Evolutionary conservation across 2,888 invertebrate species (phyloP).

Genomic region (Acanthopleura granulata): DNA sequence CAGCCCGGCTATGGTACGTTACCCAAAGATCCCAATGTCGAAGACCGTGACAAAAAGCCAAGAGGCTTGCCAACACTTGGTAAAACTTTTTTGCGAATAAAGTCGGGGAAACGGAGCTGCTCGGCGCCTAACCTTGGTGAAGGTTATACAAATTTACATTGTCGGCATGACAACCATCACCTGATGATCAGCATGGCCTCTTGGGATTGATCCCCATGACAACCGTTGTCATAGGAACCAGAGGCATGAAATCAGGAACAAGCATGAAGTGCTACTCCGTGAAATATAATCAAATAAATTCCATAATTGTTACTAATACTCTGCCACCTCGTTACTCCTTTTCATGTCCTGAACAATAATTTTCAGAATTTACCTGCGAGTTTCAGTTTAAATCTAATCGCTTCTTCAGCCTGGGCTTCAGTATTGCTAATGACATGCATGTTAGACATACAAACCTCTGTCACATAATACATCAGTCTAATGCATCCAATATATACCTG

Average conservation of each 20-base stretch:
- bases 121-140: constrained; percentile 94
- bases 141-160: constrained; percentile 31
- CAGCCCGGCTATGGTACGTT: constrained; percentile 60
- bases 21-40: constrained; percentile 51
- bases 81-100: constrained; percentile 73
- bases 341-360: no score
- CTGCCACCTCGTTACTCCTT: no score
- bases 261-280: no score
- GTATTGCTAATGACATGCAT: no score
- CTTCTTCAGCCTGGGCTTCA: no score
- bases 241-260: no score
- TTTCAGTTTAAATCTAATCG: no score
- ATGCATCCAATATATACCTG: background rate
- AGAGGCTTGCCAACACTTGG: constrained; percentile 75
- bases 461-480: constrained; percentile 9
- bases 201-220: background rate
- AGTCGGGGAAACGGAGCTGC: constrained; percentile 79
- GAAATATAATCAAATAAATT: no score
- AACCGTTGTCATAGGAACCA: no score
- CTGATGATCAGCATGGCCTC: constrained; percentile 17
- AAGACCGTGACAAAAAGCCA: constrained; percentile 39
- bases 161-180: constrained; percentile 17
- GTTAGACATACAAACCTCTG: background rate
- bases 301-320: no score
- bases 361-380: no score